Evolutionary conservation across 1,140 invertebrate species (phyloP).

Genomic region (Neodiprion virginianus): DNA sequence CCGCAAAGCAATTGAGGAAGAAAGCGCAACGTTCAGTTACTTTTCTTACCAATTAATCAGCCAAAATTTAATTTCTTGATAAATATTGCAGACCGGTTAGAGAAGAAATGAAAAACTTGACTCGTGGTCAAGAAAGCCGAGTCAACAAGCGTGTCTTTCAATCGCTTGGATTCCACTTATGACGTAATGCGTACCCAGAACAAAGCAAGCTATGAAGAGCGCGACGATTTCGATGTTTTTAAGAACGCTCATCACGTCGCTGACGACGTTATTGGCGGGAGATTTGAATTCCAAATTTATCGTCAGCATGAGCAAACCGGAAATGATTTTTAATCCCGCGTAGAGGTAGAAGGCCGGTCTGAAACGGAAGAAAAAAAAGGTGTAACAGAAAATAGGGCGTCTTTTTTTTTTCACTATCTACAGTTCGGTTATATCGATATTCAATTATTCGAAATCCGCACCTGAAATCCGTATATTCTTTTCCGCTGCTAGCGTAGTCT

Average conservation of each 20-base stretch:
- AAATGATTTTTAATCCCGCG: conserved; percentile 72
- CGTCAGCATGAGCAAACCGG: conserved; percentile 73
- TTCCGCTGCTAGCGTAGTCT: conserved; percentile 68
- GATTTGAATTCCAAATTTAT: conserved; percentile 81
- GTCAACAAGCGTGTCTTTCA: too few relatives aligned
- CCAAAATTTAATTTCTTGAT: too few relatives aligned
- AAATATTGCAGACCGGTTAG: too few relatives aligned
- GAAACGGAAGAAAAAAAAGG: conserved; percentile 48
- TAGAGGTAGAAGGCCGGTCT: conserved; percentile 85
- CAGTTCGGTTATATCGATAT: background rate
- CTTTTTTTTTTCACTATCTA: background rate
- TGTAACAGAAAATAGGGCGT: background rate
- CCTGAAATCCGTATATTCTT: conserved; percentile 77
- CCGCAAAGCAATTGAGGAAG: too few relatives aligned
- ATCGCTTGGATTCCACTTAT: too few relatives aligned
- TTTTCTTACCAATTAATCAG: too few relatives aligned
- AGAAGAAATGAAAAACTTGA: too few relatives aligned
- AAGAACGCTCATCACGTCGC: conserved; percentile 74
- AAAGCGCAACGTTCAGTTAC: too few relatives aligned
- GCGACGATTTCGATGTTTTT: conserved; percentile 77
- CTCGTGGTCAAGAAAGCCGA: too few relatives aligned
- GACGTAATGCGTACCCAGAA: conserved; percentile 67
- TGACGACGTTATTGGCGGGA: conserved; percentile 74
- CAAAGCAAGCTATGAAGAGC: conserved; percentile 75
- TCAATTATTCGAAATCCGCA: conserved; percentile 39